phyloP scores from a whole-genome alignment of 2,113 vertebrate genomes.

The Lontra canadensis region DNA sequence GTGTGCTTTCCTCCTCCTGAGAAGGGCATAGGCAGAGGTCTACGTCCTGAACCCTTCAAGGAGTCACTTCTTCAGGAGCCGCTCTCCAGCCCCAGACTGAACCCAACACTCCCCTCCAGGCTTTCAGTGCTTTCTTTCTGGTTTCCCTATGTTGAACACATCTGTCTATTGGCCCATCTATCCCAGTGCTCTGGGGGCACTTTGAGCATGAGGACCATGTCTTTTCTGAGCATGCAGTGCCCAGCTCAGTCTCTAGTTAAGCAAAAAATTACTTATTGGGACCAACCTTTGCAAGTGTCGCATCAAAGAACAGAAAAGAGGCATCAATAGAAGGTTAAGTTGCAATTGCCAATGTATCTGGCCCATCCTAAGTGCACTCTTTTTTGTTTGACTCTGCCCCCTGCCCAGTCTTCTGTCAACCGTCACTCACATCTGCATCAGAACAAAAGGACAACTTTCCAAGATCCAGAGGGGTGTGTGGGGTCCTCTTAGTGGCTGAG shows the following conservation, averaged over 20 bases:
- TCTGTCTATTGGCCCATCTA: neutral
- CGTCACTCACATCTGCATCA: neutral
- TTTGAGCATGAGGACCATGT: neutral
- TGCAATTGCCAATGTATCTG: neutral
- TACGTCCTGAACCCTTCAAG: neutral
- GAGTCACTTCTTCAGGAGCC: neutral
- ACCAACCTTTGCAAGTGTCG: neutral
- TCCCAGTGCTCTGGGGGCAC: neutral
- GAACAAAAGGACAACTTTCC: neutral
- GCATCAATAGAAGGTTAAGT: neutral
- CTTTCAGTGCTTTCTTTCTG: accelerated
- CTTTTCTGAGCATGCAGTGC: neutral
- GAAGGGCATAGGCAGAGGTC: no score
- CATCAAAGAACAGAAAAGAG: neutral
- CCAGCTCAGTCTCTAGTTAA: neutral
- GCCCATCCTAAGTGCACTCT: neutral
- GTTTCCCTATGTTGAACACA: accelerated
- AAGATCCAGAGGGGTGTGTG: neutral
- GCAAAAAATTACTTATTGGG: neutral
- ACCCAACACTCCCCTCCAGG: neutral
- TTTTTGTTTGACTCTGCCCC: neutral
- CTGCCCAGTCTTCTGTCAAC: no score
- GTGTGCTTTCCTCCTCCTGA: neutral
- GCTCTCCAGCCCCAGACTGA: no score
- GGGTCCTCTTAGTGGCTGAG: neutral